Evolutionary conservation across 2,113 vertebrate species (phyloP).

Genomic region (Burhinus oedicnemus): DNA sequence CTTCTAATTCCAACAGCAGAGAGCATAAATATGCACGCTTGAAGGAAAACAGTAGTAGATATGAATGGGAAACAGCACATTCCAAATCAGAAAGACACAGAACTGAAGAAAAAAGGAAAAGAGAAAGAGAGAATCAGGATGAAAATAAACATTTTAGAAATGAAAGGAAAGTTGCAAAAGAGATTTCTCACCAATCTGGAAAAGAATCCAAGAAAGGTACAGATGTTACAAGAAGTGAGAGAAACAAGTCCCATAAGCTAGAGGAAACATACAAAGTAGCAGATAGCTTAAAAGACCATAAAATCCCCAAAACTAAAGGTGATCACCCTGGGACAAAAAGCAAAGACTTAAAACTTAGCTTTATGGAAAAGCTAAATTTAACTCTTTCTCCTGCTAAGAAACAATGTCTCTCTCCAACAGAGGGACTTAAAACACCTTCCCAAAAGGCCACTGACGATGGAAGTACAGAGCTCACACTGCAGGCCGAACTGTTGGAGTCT

Average conservation of each 20-base stretch:
- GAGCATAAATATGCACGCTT: constrained; percentile 49
- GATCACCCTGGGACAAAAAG: constrained; percentile 44
- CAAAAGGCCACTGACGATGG: not conserved
- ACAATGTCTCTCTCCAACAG: constrained; percentile 37
- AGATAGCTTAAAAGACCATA: not conserved
- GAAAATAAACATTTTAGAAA: constrained; percentile 65
- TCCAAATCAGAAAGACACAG: constrained; percentile 72
- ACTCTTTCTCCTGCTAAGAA: constrained; percentile 95
- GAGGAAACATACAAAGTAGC: constrained; percentile 3
- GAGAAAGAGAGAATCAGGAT: constrained; percentile 70
- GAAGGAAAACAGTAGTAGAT: constrained; percentile 38
- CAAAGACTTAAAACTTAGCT: constrained; percentile 87
- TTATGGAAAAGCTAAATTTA: constrained; percentile 97
- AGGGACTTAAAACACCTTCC: constrained; percentile 1
- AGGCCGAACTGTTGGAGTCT: constrained; percentile 14
- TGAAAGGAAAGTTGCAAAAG: constrained; percentile 60
- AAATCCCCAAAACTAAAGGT: constrained; percentile 34
- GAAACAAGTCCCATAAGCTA: not conserved
- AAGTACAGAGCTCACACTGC: constrained; percentile 5
- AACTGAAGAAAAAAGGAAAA: constrained; percentile 80
- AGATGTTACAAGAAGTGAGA: constrained; percentile 43
- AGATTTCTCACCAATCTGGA: constrained; percentile 35
- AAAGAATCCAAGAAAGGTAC: constrained; percentile 60
- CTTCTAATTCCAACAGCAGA: constrained; percentile 56
- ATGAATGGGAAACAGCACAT: constrained; percentile 61